Evolutionary conservation across 2,113 vertebrate genomes (phyloP).

Genomic region (Leuciscus idus): DNA sequence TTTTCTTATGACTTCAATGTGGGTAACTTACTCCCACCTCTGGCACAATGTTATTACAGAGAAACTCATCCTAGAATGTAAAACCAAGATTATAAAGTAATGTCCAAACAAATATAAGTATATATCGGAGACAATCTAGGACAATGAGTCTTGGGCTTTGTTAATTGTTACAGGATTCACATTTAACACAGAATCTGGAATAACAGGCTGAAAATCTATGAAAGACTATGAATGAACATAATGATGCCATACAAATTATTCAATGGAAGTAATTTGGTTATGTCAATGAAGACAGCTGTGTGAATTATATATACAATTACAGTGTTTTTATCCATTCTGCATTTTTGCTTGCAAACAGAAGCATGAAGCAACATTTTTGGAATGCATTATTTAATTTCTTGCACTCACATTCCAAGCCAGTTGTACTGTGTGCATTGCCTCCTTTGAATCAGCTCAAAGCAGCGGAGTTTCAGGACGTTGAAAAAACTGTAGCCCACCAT

Average conservation of each 20-base stretch:
- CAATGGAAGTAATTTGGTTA: background rate
- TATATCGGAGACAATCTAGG: background rate
- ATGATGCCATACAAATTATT: background rate
- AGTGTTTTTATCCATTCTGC: no score
- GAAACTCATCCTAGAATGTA: background rate
- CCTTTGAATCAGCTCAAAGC: slow-evolving; percentile 80
- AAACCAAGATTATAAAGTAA: background rate
- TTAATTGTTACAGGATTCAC: background rate
- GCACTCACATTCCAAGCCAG: slow-evolving; percentile 77
- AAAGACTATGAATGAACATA: background rate
- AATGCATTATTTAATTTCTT: background rate
- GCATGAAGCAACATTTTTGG: background rate
- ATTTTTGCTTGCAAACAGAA: background rate
- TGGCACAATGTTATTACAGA: background rate
- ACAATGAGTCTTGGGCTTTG: background rate
- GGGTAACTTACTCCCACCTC: background rate
- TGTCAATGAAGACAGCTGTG: background rate
- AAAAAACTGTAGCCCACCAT: slow-evolving; percentile 87
- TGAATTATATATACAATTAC: background rate
- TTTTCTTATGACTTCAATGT: background rate
- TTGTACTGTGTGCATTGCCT: slow-evolving; percentile 74
- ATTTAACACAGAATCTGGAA: background rate
- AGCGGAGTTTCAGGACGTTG: slow-evolving; percentile 82
- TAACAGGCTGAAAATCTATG: background rate
- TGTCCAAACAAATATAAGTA: background rate